phyloP scores from a whole-genome alignment of 1,140 invertebrate genomes.

The Drosophila varians region DNA sequence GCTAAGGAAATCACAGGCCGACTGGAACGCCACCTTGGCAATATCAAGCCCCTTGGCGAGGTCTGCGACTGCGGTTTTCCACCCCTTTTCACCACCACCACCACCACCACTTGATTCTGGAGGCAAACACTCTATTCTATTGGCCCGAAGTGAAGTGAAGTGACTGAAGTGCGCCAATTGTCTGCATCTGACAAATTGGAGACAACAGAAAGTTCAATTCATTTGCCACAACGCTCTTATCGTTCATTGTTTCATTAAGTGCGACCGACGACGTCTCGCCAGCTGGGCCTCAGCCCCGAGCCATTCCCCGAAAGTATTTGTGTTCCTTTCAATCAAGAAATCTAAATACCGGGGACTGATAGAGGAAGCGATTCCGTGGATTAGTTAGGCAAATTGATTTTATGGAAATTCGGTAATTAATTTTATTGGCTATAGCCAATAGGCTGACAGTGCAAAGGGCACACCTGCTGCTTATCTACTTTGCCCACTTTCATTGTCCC shows the following conservation, averaged over 20 bases:
- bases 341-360: constrained; percentile 27
- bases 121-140: constrained; percentile 28
- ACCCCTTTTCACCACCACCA: constrained; percentile 9
- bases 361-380: constrained; percentile 3
- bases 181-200: constrained; percentile 35
- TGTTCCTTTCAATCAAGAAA: not conserved
- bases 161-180: constrained; percentile 33
- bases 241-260: constrained; percentile 51
- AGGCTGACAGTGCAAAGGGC: constrained; percentile 19
- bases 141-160: constrained; percentile 24
- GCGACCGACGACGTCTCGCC: constrained; percentile 8
- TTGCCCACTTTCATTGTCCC: not conserved
- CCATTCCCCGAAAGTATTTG: constrained; percentile 12
- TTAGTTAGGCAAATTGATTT: constrained; percentile 37
- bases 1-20: constrained; percentile 52
- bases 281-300: not conserved
- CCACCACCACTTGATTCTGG: constrained; percentile 12
- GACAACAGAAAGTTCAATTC: constrained; percentile 50
- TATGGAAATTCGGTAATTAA: constrained; percentile 46
- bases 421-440: too few species aligned
- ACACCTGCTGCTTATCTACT: not conserved
- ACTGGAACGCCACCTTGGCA: constrained; percentile 54
- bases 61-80: constrained; percentile 4
- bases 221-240: constrained; percentile 36
- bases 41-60: constrained; percentile 20